Percentiles rank a stretch among this genome's conserved stretches.
These are phyloP conservation scores for Orchestia grillus DNA, from an alignment of 1,140 invertebrate species.

Conservation along the genomic window DNA sequence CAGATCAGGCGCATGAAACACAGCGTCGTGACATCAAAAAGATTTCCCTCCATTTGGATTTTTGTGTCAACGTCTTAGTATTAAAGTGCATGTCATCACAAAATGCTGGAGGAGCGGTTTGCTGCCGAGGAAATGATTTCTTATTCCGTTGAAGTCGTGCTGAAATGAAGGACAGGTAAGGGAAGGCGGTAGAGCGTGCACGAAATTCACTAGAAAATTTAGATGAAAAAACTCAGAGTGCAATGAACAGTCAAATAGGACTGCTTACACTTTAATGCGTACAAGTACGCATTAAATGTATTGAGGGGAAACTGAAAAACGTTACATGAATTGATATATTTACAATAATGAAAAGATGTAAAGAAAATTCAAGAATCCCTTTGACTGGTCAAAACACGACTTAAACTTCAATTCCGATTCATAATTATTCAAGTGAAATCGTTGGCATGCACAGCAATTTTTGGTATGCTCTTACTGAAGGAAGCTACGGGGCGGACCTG, in stretches of 20 bases:
- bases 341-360: not conserved
- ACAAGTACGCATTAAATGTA: not conserved
- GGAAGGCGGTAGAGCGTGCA: not conserved
- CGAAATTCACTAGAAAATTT: not conserved
- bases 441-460: slow-evolving; percentile 27
- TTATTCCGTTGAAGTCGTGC: slow-evolving; percentile 15
- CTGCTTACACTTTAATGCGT: no score
- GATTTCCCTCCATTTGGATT: not conserved
- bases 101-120: not conserved
- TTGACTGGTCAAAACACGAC: slow-evolving; percentile 45
- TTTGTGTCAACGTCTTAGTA: not conserved
- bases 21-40: not conserved
- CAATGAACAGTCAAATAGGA: slow-evolving; percentile 15
- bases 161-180: slow-evolving; percentile 30
- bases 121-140: not conserved
- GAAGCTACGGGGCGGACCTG: slow-evolving; percentile 31
- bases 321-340: not conserved
- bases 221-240: not conserved
- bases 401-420: not conserved
- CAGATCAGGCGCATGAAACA: not conserved
- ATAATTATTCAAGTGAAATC: not conserved
- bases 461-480: not conserved
- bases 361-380: not conserved
- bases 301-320: not conserved
- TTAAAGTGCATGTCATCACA: not conserved